These are phyloP conservation scores for Crotalus tigris DNA, from an alignment of 2,113 vertebrate genomes.

Conservation along the genomic window DNA sequence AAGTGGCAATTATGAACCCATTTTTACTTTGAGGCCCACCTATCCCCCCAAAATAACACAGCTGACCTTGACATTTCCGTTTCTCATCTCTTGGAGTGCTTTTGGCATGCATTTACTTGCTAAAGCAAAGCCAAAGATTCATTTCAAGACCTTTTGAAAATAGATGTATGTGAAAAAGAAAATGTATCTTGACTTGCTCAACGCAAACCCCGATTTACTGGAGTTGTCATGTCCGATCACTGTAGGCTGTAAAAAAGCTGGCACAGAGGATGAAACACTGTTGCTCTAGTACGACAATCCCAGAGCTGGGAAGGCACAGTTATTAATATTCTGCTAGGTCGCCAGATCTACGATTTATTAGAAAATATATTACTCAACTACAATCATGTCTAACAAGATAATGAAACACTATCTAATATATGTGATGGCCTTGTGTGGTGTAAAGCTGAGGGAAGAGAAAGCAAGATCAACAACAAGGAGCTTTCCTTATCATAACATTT, in stretches of 20 bases:
- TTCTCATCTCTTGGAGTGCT: slow-evolving; percentile 30
- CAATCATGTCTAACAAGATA: slow-evolving; percentile 45
- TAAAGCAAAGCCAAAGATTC: slow-evolving; percentile 26
- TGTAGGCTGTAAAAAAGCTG: slow-evolving; percentile 35
- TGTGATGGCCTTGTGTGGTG: slow-evolving; percentile 3
- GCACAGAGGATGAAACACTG: slow-evolving; percentile 1
- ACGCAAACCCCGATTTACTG: slow-evolving; percentile 47
- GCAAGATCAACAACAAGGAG: neutral
- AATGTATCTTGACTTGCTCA: slow-evolving; percentile 52
- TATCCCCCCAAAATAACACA: neutral
- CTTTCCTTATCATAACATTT: neutral
- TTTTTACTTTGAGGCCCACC: neutral
- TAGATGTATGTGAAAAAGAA: slow-evolving; percentile 34
- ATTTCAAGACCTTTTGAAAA: slow-evolving; percentile 20
- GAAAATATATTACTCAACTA: slow-evolving; percentile 37
- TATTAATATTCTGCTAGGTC: slow-evolving; percentile 28
- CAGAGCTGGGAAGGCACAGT: slow-evolving; percentile 33
- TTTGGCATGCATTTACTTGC: slow-evolving; percentile 9
- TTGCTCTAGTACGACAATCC: slow-evolving; percentile 21
- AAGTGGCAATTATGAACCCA: neutral
- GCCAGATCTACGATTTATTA: slow-evolving; percentile 56
- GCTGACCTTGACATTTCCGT: neutral
- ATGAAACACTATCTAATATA: slow-evolving; percentile 47
- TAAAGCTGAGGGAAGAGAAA: slow-evolving; percentile 34
- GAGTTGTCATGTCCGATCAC: slow-evolving; percentile 47